Evolutionary conservation across 1,140 invertebrate genomes (phyloP), one percentile per base, ranked within the genome.

Genomic region (Heterodera schachtii): DNA sequence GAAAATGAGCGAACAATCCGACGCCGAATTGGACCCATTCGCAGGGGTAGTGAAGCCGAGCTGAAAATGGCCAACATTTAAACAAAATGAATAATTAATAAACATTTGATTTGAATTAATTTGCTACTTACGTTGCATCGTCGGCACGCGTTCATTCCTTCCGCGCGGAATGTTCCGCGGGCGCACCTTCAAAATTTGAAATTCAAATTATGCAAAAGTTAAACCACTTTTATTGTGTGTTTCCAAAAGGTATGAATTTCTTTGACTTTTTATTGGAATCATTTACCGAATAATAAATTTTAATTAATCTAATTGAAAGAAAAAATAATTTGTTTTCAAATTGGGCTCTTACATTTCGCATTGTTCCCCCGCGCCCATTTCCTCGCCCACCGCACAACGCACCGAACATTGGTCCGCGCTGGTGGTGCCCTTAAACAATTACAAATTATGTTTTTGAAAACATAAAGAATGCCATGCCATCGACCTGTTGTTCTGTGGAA

Each of bases 41-140:
- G 46, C 11, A 41, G 3, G n/a, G 43, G 80, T 81, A 6, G 79
- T 57, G 52, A 81, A 81, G 11, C 80, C 80, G 44, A 81, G 49
- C 75, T 76, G 7, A 64, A 64, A 64, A 4, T 16, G 57, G 31
- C 16, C 13, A 19, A 80, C 43, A 81, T 43, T 80, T 80, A 66
- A 47, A 19, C 31, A 49, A 8, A 81, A 57, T 74, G 8, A 77
- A 57, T 74, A 46, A 64, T 64, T 64, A 19, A 64, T 16, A 19
- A 64, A 64, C 3, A 13, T 21, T 8, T 71, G 8, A 44, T 57
- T 57, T 79, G 6, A 73, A 41, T 21, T 80, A 75, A 52, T 52
- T 52, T 8, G 49, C 2, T 8, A 6, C 6, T 79, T 44, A 79
- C 60, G 16, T n/a, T 47, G 47, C 64, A 67, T 13, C 19, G 77